Evolutionary conservation across 1,140 invertebrate genomes (phyloP), one percentile per base, ranked within the genome.

Genomic region (Hermetia illucens): DNA sequence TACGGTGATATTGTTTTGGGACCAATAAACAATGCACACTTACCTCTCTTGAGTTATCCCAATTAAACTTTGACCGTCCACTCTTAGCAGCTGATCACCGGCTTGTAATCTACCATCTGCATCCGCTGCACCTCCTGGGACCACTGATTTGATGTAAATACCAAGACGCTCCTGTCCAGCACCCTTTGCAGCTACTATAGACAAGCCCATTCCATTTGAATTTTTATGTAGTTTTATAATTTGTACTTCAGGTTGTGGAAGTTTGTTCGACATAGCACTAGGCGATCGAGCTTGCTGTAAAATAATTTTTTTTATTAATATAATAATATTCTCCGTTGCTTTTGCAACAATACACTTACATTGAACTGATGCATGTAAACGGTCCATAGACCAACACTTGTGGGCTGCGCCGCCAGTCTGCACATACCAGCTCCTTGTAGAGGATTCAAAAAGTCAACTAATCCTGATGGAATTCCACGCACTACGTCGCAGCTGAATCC

Each of bases 401-500:
- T 86, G 21, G 84, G 84, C 62, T 95, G 91, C 4, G 82, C 76
- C 10, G 86, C 83, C 49, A 96, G 71, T 3, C 87, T 72, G 56
- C 92, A 96, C 20, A 95, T 69, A 5, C 86, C 85, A 32, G 80
- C 78, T 33, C 79, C 75, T 55, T 90, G 82, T 16, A 96, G 66
- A 3, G 89, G 89, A 37, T 80, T 75, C 17, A 97, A 64, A 57
- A 95, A 96, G 56, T 97, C 92, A 1, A 84, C 79, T 17, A 97
- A 65, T 5, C 89, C 90, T n/a, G 80, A 78, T 15, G 92, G 92
- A 32, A 94, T 79, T 21, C 91, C 91, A 35, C 84, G 69, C 32
- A 93, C 87, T 27, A 95, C 86, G 65, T 98, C 93, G 63, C 91
- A 94, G 52, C 91, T 93, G 66, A 97, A 98, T 10, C 94, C 94